Evolutionary conservation across 2,888 invertebrate species (phyloP).

Genomic region (Trilocha varians): DNA sequence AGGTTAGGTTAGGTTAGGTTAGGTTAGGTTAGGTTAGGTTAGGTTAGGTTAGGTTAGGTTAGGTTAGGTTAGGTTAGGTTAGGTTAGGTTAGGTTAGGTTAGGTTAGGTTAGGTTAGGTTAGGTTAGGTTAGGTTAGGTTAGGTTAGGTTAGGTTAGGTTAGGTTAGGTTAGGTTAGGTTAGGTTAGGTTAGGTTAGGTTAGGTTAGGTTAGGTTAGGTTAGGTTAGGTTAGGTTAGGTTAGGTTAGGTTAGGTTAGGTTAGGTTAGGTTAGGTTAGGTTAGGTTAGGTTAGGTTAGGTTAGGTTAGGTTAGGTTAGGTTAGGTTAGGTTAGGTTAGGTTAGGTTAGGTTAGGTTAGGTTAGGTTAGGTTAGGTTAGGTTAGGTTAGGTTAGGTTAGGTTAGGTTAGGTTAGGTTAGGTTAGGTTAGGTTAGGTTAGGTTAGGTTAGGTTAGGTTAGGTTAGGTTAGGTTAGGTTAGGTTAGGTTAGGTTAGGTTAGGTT

Average conservation of each 20-base stretch:
- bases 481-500: slow-evolving; percentile 6
- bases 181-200: slow-evolving; percentile 1
- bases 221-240: background rate
- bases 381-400: slow-evolving; percentile 4
- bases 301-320: background rate
- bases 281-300: background rate
- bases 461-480: slow-evolving; percentile 6
- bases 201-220: slow-evolving; percentile 1
- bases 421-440: slow-evolving; percentile 5
- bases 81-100: background rate
- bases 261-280: slow-evolving; percentile 1
- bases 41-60: slow-evolving; percentile 6
- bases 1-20: slow-evolving; percentile 6
- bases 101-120: background rate
- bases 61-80: slow-evolving; percentile 6
- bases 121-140: slow-evolving; percentile 2
- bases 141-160: slow-evolving; percentile 1
- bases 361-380: slow-evolving; percentile 4
- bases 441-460: slow-evolving; percentile 6
- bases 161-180: background rate
- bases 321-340: background rate
- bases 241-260: slow-evolving; percentile 1
- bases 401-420: slow-evolving; percentile 4
- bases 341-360: slow-evolving; percentile 1
- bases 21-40: slow-evolving; percentile 4